These are phyloP conservation scores for Battus philenor DNA, from an alignment of 1,140 invertebrate species.

Conservation along the genomic window DNA sequence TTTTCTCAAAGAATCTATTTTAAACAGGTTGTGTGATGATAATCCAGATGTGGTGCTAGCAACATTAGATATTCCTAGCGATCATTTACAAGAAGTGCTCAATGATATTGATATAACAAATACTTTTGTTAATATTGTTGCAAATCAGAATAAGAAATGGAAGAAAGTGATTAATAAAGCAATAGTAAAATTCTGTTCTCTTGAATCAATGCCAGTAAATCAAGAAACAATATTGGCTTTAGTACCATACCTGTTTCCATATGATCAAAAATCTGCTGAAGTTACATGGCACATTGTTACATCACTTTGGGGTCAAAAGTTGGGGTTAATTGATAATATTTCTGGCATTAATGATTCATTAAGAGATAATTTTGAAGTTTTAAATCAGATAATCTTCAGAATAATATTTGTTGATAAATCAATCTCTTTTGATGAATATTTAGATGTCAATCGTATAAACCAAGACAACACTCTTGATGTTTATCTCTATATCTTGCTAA, in stretches of 20 bases:
- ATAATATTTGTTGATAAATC: constrained; percentile 41
- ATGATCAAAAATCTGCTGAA: constrained; percentile 60
- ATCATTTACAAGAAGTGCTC: constrained; percentile 60
- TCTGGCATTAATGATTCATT: constrained; percentile 44
- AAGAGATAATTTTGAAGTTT: constrained; percentile 36
- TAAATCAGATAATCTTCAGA: constrained; percentile 54
- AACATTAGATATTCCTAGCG: constrained; percentile 62
- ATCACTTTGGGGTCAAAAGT: constrained; percentile 71
- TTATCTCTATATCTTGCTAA: constrained; percentile 50
- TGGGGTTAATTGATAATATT: constrained; percentile 44
- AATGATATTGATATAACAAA: constrained; percentile 44
- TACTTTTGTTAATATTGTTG: constrained; percentile 42
- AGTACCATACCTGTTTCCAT: constrained; percentile 79
- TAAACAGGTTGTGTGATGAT: constrained; percentile 78
- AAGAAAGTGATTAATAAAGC: constrained; percentile 43
- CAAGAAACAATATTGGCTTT: constrained; percentile 67
- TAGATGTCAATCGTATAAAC: constrained; percentile 45
- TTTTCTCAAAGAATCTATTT: constrained; percentile 76
- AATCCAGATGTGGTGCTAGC: constrained; percentile 73
- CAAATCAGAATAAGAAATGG: constrained; percentile 55
- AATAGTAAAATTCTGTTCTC: constrained; percentile 60
- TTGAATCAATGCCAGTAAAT: constrained; percentile 52
- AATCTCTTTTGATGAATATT: constrained; percentile 39
- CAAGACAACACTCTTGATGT: constrained; percentile 45
- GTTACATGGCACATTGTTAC: constrained; percentile 70